These are phyloP conservation scores for Myrmecophaga tridactyla DNA, from an alignment of 2,113 vertebrate genomes.

Conservation along the genomic window DNA sequence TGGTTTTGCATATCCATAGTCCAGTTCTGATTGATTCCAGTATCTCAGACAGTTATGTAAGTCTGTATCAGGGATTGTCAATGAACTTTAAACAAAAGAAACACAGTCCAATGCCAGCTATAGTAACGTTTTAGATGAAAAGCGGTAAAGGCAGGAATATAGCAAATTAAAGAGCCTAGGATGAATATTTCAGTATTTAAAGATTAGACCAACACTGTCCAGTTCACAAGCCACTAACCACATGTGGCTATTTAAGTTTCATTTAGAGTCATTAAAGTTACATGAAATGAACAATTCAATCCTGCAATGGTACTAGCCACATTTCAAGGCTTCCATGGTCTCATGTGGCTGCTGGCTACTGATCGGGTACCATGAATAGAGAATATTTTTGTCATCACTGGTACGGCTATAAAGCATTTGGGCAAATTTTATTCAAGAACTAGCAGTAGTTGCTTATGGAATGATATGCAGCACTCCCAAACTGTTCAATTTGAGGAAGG, in stretches of 20 bases:
- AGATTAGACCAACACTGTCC: background rate
- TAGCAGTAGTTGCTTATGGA: conserved; percentile 17
- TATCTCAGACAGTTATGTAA: background rate
- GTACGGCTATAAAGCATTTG: conserved; percentile 27
- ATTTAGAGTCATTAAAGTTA: background rate
- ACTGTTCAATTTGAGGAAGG: conserved; percentile 28
- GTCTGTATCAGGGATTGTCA: background rate
- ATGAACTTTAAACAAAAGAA: background rate
- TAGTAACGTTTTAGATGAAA: background rate
- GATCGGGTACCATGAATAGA: background rate
- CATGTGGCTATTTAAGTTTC: background rate
- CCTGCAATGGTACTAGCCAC: background rate
- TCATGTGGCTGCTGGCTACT: background rate
- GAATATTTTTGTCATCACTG: background rate
- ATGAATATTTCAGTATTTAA: background rate
- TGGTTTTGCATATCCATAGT: background rate
- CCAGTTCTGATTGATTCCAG: background rate
- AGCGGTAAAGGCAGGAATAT: background rate
- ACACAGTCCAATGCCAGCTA: background rate
- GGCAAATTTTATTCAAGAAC: conserved; percentile 34
- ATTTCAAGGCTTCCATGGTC: background rate
- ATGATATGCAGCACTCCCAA: conserved; percentile 1
- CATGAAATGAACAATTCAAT: background rate
- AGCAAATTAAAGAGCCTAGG: background rate
- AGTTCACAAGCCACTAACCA: background rate